Base-by-base conservation (phyloP, 2,888 invertebrate genomes). In the Lasioglossum figueresi region DNA sequence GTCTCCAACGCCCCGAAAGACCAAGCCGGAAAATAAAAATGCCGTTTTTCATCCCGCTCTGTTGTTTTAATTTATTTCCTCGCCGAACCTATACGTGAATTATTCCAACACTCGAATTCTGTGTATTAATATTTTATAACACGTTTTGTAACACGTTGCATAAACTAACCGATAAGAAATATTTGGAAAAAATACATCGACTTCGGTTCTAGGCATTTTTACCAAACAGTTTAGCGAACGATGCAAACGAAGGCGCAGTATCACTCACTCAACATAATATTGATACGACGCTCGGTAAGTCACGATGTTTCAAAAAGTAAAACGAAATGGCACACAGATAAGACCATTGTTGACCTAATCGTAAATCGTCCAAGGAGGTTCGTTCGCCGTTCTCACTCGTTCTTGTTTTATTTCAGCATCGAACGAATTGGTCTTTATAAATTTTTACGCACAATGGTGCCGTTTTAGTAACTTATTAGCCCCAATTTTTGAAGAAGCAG, bases 391-490 rank as follows among this genome's bases (percentile, higher is more conserved):
- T 68, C 23, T 68, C 0, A 63, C 8, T 34, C 12, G 37, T 37
- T 68, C 23, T 23, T n/a, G 71, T 19, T 82, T 75, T 77, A 5
- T 88, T 87, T 88, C 96, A 99, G 99, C 98, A 86, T 97, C 98
- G 85, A 98, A 99, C 96, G 99, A 99, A 96, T 96, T 99, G 95
- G 99, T 99, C 86, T 98, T 99, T 95, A 97, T 99, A 87, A 99
- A 99, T 96, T 99, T 99, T 95, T 99, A 99, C 96, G 99, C 99
- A 48, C 99, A 99, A 94, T 99, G 99, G 99, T 99, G 99, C 96
- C 97, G 98, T 93, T 99, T 99, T 96, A 99, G 99, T 96, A 99
- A 98, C 95, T 97, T 99, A 96, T 96, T 99, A 94, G 98, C 98
- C 95, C 99, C 99, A 19, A 97, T 99, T 93, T 99, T 99, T 95